Evolutionary conservation across 2,797 vertebrate genomes (phyloP).

Genomic region (Dryobates pubescens): DNA sequence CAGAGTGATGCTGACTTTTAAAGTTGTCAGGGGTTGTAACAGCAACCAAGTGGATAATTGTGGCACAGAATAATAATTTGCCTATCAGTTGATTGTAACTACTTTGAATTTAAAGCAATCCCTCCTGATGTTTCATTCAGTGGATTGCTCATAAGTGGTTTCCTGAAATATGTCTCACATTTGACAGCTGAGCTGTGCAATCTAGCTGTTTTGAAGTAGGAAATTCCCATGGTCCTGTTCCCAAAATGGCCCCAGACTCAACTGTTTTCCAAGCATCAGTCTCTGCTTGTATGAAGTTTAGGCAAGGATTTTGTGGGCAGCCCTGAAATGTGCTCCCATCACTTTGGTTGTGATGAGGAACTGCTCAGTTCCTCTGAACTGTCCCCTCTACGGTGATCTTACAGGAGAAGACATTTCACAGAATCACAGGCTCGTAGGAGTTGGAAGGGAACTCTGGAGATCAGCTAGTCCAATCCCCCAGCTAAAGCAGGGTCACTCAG

Average conservation of each 20-base stretch:
- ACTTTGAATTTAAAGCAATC: conserved; percentile 23
- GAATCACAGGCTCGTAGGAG: too few relatives aligned
- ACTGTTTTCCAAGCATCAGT: neutral
- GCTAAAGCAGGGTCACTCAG: too few relatives aligned
- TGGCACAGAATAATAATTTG: neutral
- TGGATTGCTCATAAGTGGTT: neutral
- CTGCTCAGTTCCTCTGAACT: neutral
- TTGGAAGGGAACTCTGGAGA: too few relatives aligned
- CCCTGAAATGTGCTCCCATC: neutral
- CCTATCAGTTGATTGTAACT: conserved; percentile 37
- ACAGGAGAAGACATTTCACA: neutral
- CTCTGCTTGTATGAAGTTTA: neutral
- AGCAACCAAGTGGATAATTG: conserved; percentile 45
- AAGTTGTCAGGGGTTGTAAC: neutral
- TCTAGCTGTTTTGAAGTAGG: neutral
- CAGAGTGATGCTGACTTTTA: neutral
- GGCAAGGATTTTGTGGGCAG: neutral
- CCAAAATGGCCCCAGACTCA: neutral
- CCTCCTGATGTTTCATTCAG: neutral
- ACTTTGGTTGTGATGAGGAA: neutral
- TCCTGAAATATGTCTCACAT: neutral
- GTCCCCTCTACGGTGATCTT: neutral
- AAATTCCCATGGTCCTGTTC: neutral
- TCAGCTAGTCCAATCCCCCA: too few relatives aligned
- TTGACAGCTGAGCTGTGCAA: neutral